Base-by-base conservation (phyloP, 2,113 vertebrate genomes). In the Python bivittatus region DNA sequence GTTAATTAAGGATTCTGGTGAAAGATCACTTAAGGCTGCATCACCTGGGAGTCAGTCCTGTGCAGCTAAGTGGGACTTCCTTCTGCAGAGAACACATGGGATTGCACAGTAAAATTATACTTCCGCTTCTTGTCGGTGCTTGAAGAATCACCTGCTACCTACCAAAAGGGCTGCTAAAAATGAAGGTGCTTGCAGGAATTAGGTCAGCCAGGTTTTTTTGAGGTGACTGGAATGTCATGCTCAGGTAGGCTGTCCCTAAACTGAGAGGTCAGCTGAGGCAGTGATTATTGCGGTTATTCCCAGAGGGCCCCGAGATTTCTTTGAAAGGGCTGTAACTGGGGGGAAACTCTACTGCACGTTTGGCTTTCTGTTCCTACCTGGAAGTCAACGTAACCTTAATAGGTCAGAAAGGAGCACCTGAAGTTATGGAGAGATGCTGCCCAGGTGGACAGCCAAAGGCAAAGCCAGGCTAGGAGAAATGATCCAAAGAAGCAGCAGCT, bases 331-430 rank as follows among this genome's bases (percentile, higher is more conserved):
- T 79, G 44, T 91, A n/a, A 17, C 44, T 17, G 25, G 53, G 58
- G 52, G 44, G n/a, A 84, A 48, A 42, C 8, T 27, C 53, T 85
- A 84, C 89, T 64, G 72, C 72, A 42, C 7, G 91, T 85, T 83
- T 92, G 79, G 88, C 56, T 89, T 52, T 84, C 22, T 88, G 27
- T 92, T 64, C 79, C 57, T 15, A 22, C 15, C 7, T 58, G 44
- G 42, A 92, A 29, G 22, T 89, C 61, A 89, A 68, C 20, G 42
- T 89, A 64, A 12, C 15, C 48, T 33, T 85, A 29, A 6, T 85
- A 85, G n/a, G 57, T 92, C 79, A 64, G n/a, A 92, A 92, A 85
- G 48, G 9, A n/a, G 44, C 54, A 85, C 48, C 48, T 22, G n/a
- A 12, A 27, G 60, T 52, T 17, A 53, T 42, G 57, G 29, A 38